Base-by-base conservation (phyloP, 1,140 invertebrate genomes). In the Melanaphis sacchari region DNA sequence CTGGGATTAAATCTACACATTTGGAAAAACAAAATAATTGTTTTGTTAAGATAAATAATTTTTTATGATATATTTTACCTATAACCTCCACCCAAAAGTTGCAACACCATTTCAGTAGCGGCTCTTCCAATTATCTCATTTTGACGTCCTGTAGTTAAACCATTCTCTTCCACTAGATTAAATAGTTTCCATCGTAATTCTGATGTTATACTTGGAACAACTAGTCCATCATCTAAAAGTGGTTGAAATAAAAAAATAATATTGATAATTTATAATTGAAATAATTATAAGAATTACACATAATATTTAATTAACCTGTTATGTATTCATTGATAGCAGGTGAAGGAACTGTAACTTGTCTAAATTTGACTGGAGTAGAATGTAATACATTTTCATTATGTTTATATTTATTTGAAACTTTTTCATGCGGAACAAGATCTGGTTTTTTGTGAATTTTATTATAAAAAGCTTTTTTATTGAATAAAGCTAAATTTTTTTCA, bases 401-500 rank as follows among this genome's bases (percentile, higher is more conserved):
- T 31, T 98, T 96, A 94, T 97, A 97, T 94, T 96, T 96, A 90
- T 93, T 94, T 76, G 94, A 94, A 94, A 95, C 95, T 93, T 96
- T 95, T 11, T 95, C 95, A 59, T 96, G 95, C n/a, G 95, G 95
- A 91, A 97, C 95, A 40, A 97, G 95, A 94, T 97, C 97, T 11
- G 97, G 97, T 90, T 90, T 93, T 76, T 89, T 88, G 66, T 43
- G 76, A 46, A 88, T 90, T 94, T 93, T 94, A 54, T 87, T 94
- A 46, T 52, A 54, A 91, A 95, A 95, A 90, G 96, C 96, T 94
- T 96, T 95, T 95, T 99, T 99, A 95, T 99, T 97, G 95, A 99
- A 99, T 43, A 99, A 95, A 24, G 98, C 98, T 38, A 99, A 95
- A 96, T 99, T 99, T 94, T 98, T 98, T 95, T 99, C 98, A 96